Percentiles rank a stretch among this genome's conserved stretches.
phyloP scores from a whole-genome alignment of 2,797 vertebrate species.

The Syngnathus rostellatus region DNA sequence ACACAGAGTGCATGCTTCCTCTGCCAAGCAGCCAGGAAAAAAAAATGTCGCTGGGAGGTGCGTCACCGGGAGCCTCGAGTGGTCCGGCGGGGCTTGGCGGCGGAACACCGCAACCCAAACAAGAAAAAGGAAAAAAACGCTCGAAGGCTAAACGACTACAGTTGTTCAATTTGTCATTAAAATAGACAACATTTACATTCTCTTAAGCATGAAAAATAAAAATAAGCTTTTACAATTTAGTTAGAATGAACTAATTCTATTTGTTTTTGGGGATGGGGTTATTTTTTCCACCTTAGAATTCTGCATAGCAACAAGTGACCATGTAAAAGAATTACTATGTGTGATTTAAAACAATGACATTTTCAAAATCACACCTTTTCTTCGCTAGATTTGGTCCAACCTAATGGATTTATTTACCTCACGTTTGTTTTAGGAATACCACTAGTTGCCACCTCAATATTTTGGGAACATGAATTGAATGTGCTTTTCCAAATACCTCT shows the following conservation, averaged over 20 bases:
- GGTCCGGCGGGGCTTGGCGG: conserved; percentile 20
- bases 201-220: neutral
- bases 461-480: neutral
- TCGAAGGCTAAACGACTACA: neutral
- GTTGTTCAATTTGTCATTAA: neutral
- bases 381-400: neutral
- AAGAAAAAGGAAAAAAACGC: neutral
- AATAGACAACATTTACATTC: neutral
- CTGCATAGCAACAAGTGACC: neutral
- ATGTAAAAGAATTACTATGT: neutral
- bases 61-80: conserved; percentile 45
- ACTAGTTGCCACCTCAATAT: neutral
- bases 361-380: neutral
- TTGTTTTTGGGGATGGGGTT: neutral
- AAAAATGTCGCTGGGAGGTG: conserved; percentile 36
- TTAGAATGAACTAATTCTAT: neutral
- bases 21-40: conserved; percentile 49
- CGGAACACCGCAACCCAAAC: conserved; percentile 20
- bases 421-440: neutral
- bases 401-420: neutral
- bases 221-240: neutral
- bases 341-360: neutral
- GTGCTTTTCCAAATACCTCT: conserved; percentile 75
- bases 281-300: neutral
- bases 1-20: conserved; percentile 43